A percentile compares a stretch with the other conserved stretches of the same genome.
These are phyloP conservation scores for Sphaerophoria taeniata DNA, from an alignment of 2,888 invertebrate genomes.

Conservation along the genomic window DNA sequence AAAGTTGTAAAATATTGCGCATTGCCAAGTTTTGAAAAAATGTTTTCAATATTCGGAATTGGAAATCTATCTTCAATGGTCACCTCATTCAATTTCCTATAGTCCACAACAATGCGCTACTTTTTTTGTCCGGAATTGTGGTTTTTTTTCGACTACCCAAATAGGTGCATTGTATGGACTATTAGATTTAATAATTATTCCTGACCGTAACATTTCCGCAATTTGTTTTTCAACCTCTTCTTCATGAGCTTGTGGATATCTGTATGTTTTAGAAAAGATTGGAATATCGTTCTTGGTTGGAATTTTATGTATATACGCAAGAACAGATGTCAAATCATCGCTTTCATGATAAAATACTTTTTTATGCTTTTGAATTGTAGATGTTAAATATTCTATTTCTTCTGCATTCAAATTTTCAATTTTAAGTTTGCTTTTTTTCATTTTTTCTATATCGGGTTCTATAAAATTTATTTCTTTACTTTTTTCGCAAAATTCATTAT, in stretches of 20 bases:
- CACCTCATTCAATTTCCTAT: background rate
- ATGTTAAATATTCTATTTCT: background rate
- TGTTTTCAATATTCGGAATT: slow-evolving; percentile 52
- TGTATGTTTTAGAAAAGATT: background rate
- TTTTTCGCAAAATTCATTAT: background rate
- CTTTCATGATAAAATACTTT: background rate
- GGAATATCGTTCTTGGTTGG: background rate
- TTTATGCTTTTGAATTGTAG: background rate
- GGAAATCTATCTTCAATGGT: slow-evolving; percentile 47
- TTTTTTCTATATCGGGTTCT: background rate
- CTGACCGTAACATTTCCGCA: slow-evolving; percentile 33
- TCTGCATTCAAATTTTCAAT: slow-evolving; percentile 38
- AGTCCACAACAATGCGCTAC: background rate
- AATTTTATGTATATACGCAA: background rate
- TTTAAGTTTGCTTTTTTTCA: slow-evolving; percentile 35
- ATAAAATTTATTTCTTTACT: slow-evolving; percentile 29
- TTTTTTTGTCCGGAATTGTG: slow-evolving; percentile 36
- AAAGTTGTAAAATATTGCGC: slow-evolving; percentile 41
- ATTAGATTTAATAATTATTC: slow-evolving; percentile 18
- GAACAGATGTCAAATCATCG: background rate
- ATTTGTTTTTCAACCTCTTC: slow-evolving; percentile 35
- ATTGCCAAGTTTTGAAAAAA: slow-evolving; percentile 44
- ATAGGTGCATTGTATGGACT: slow-evolving; percentile 42
- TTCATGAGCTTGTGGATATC: slow-evolving; percentile 1
- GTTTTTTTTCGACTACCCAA: background rate